Conservation (phyloP, 2,797 vertebrate genomes). For the Gymnothorax javanicus region DNA sequence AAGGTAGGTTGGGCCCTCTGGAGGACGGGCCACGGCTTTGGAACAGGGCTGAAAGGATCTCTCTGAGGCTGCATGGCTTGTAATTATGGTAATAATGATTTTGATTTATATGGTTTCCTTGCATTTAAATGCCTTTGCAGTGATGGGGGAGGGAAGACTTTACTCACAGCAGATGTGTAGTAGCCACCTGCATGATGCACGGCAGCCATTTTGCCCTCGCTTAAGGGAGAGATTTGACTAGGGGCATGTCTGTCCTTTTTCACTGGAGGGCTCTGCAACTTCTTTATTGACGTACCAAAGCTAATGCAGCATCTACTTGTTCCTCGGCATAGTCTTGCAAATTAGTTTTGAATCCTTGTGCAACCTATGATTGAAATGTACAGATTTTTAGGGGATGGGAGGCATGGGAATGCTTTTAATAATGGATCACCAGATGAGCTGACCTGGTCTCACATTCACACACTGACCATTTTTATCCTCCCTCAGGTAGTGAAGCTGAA, state of each 20-base stretch:
- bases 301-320: not conserved
- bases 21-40: not conserved
- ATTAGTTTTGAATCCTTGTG: not conserved
- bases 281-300: not conserved
- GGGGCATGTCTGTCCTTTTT: not conserved
- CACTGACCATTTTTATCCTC: not conserved
- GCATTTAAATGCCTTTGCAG: too few species aligned
- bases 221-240: not conserved
- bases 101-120: too few species aligned
- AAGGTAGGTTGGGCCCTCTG: slow-evolving; percentile 73
- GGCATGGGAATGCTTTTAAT: not conserved
- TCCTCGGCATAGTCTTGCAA: not conserved
- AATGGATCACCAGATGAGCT: not conserved
- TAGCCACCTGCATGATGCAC: too few species aligned
- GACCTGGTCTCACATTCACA: not conserved
- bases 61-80: not conserved
- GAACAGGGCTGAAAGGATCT: not conserved
- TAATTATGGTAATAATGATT: too few species aligned
- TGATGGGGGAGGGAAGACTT: too few species aligned
- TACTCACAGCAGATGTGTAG: too few species aligned
- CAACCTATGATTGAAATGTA: not conserved
- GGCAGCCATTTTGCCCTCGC: too few species aligned
- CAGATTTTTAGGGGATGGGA: not conserved
- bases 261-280: not conserved
- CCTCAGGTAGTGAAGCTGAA: slow-evolving; percentile 90